Percentiles rank a stretch among this genome's conserved stretches.
phyloP scores from a whole-genome alignment of 2,888 invertebrate species.

The Acronicta psi region DNA sequence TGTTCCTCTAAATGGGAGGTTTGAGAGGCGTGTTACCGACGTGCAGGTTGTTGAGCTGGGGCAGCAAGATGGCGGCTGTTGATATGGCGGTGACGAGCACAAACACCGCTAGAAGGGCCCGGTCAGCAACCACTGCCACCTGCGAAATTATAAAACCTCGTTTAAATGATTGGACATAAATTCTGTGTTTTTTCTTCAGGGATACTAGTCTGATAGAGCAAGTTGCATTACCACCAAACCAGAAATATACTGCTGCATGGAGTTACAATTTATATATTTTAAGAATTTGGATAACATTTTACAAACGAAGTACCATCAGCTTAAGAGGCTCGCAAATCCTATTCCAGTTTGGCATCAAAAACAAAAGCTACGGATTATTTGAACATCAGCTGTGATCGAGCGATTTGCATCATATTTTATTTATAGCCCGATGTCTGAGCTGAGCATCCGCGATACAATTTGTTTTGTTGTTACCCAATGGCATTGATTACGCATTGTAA shows the following conservation, averaged over 20 bases:
- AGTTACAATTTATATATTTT: too few relatives aligned
- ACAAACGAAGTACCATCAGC: background rate
- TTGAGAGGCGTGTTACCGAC: slow-evolving; percentile 85
- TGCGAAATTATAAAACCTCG: slow-evolving; percentile 55
- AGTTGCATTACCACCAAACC: too few relatives aligned
- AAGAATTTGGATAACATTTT: too few relatives aligned
- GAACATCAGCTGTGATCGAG: slow-evolving; percentile 18
- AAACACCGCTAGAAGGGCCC: slow-evolving; percentile 93
- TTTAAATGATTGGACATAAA: too few relatives aligned
- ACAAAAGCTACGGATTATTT: slow-evolving; percentile 31
- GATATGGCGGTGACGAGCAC: slow-evolving; percentile 93
- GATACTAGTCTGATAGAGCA: too few relatives aligned
- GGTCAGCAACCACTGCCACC: slow-evolving; percentile 95
- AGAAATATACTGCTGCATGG: too few relatives aligned
- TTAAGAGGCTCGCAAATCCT: slow-evolving; percentile 5
- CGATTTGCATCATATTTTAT: slow-evolving; percentile 30
- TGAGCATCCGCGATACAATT: slow-evolving; percentile 13
- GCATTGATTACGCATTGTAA: slow-evolving; percentile 7
- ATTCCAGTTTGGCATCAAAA: slow-evolving; percentile 9
- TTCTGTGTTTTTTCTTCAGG: too few relatives aligned
- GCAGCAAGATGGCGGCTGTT: slow-evolving; percentile 93
- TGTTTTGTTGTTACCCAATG: slow-evolving; percentile 5
- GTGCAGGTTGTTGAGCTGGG: slow-evolving; percentile 89
- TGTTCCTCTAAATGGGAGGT: slow-evolving; percentile 77
- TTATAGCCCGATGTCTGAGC: slow-evolving; percentile 12